Evolutionary conservation across 2,888 invertebrate genomes (phyloP), one percentile per base, ranked within the genome.

Genomic region (Tetragonula carbonaria): DNA sequence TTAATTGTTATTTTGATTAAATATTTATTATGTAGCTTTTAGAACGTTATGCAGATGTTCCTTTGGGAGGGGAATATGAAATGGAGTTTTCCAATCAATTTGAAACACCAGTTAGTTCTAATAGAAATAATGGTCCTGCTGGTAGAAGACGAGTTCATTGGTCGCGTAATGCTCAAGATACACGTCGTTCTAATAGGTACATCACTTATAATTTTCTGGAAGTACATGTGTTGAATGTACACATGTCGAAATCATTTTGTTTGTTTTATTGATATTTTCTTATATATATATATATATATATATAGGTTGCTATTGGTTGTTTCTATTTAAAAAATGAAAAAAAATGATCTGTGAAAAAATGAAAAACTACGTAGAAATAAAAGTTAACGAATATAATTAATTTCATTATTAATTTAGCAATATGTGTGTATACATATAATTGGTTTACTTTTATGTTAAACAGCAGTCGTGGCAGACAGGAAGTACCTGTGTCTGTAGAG

Each of bases 401-500:
- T 14, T 13, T 45, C 18, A 13, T 28, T 18, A 74, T 53, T 38
- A 57, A 23, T 53, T 63, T 63, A 8, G 5, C 14, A 1, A 2
- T 59, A n/a, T 28, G 62, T 28, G 2, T 18, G 28, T 28, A 14
- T 28, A 28, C 11, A 18, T 21, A 4, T 33, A n/a, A n/a, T n/a
- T 66, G 38, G 21, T 38, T 66, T 8, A 66, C 23, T 84, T 67
- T 86, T 78, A 63, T 86, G 63, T 88, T 78, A 33, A 80, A 79
- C 88, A 93, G 92, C 85, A 88, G 89, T 82, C 91, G 90, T 66
- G 88, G 91, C 67, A 90, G 91, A 65, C 89, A 89, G 82, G 88
- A 89, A 75, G 75, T 74, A 18, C 92, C 95, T 28, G 71, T 78
- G 62, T 84, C 89, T 45, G 94, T 96, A 88, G 96, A 96, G 90